A percentile compares a stretch with the other conserved stretches of the same genome.
phyloP scores from a whole-genome alignment of 2,797 vertebrate species.

The Cuniculus paca region DNA sequence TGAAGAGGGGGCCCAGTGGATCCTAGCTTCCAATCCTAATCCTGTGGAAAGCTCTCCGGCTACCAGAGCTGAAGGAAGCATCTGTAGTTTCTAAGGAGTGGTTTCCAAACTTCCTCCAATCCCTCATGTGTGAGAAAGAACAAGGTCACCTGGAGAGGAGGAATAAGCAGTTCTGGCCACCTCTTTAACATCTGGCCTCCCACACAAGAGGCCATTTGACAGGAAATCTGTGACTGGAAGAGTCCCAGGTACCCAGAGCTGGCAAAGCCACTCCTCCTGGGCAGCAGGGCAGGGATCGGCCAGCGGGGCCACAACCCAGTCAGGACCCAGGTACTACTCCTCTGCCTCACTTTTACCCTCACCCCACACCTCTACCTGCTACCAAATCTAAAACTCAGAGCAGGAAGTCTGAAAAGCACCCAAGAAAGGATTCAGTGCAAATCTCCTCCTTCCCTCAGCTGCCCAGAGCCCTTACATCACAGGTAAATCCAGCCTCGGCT shows the following conservation, averaged over 20 bases:
- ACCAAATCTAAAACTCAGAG: constrained; percentile 11
- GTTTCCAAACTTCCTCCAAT: not conserved
- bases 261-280: no score
- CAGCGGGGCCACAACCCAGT: not conserved
- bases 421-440: not conserved
- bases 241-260: not conserved
- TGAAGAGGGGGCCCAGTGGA: not conserved
- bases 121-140: not conserved
- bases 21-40: not conserved
- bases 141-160: not conserved
- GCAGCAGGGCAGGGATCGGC: not conserved
- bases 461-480: not conserved
- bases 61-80: not conserved
- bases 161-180: not conserved
- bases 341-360: not conserved
- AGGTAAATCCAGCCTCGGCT: not conserved
- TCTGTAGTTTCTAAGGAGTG: not conserved
- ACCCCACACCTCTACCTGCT: not conserved
- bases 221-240: not conserved
- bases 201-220: not conserved
- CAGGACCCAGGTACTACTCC: not conserved
- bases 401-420: not conserved
- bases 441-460: not conserved
- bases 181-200: not conserved
- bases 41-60: not conserved